Percentiles rank a stretch among this genome's conserved stretches.
These are phyloP conservation scores for Manacus vitellinus DNA, from an alignment of 2,113 vertebrate species.

Conservation along the genomic window DNA sequence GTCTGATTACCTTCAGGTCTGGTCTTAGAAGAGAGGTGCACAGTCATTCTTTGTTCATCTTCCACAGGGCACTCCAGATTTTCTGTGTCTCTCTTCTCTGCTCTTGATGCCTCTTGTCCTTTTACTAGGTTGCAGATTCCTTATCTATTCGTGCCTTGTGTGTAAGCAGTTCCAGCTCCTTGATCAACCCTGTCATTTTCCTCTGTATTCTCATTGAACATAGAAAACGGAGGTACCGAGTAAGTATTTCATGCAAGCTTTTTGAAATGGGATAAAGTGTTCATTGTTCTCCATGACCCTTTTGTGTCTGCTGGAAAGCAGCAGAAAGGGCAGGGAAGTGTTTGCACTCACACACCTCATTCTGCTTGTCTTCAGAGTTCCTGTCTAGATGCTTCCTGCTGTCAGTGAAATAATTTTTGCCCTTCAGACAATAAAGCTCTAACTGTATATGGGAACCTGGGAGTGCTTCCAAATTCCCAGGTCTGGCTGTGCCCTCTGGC, in stretches of 20 bases:
- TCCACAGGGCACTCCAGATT: background rate
- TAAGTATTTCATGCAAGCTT: background rate
- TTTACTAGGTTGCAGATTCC: background rate
- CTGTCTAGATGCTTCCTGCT: conserved; percentile 46
- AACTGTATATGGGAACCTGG: background rate
- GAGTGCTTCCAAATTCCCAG: conserved; percentile 41
- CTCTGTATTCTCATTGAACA: background rate
- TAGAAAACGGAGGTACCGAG: background rate
- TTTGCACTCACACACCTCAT: background rate
- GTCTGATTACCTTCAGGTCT: background rate
- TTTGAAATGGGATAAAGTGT: background rate
- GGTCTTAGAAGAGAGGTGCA: background rate
- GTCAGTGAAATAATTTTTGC: conserved; percentile 1
- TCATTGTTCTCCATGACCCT: background rate
- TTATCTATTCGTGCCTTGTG: fast-evolving
- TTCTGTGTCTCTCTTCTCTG: fast-evolving
- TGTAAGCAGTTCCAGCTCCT: background rate
- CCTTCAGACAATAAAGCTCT: conserved; percentile 27
- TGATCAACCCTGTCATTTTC: background rate
- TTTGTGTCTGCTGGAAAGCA: background rate
- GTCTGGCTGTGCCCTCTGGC: conserved; percentile 17
- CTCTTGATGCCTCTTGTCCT: background rate
- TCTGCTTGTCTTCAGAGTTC: conserved; percentile 40
- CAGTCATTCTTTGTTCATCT: background rate
- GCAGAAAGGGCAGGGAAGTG: conserved; percentile 41